These are phyloP conservation scores for Ceriagrion tenellum DNA, from an alignment of 2,888 invertebrate species.

Conservation along the genomic window DNA sequence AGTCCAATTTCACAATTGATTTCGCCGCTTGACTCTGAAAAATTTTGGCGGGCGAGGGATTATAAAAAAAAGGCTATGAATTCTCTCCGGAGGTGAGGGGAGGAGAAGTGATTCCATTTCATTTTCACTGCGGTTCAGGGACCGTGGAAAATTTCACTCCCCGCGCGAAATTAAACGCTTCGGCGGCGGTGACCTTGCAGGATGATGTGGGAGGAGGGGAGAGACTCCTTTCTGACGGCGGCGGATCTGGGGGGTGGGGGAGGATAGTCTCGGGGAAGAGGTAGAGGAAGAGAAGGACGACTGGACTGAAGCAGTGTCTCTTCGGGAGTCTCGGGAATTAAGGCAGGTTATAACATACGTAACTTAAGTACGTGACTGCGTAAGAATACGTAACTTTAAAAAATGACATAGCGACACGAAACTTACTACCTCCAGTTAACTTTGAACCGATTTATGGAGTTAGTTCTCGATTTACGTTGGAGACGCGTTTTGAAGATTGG, in stretches of 20 bases:
- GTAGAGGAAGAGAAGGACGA: not conserved
- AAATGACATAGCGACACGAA: too few species aligned
- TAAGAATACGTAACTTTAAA: too few species aligned
- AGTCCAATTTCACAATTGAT: slow-evolving; percentile 3
- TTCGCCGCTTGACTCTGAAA: not conserved
- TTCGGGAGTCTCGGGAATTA: too few species aligned
- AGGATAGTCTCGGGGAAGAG: too few species aligned
- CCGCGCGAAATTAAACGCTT: slow-evolving; percentile 1
- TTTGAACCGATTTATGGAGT: too few species aligned
- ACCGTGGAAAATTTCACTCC: not conserved
- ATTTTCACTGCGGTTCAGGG: slow-evolving; percentile 4
- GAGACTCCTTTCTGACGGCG: not conserved
- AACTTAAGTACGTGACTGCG: too few species aligned
- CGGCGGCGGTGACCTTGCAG: not conserved
- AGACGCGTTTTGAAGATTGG: too few species aligned
- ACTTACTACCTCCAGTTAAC: too few species aligned
- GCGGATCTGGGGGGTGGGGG: not conserved
- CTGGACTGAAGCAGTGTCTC: too few species aligned
- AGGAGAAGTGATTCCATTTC: not conserved
- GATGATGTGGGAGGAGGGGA: not conserved
- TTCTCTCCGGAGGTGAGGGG: not conserved
- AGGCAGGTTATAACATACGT: too few species aligned
- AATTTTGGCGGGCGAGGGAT: not conserved
- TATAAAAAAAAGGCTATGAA: not conserved
- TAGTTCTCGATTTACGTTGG: too few species aligned